Evolutionary conservation across 2,888 invertebrate genomes (phyloP).

Genomic region (Synergus itoensis): DNA sequence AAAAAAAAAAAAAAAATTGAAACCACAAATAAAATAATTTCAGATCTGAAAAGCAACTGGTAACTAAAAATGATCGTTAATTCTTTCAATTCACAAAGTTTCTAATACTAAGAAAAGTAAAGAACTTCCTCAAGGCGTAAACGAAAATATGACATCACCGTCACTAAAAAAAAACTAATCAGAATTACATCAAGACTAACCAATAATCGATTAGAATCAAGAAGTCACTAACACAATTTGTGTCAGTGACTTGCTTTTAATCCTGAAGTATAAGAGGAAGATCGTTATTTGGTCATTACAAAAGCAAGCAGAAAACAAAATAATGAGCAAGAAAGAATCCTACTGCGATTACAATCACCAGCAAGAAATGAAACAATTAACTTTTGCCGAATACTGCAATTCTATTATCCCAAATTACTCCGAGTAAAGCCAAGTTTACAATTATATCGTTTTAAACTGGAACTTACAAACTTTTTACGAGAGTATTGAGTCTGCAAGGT

Average conservation of each 20-base stretch:
- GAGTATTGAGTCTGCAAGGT: neutral
- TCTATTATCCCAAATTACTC: neutral
- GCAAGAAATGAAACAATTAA: neutral
- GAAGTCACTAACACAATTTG: neutral
- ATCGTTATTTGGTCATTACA: neutral
- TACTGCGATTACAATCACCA: neutral
- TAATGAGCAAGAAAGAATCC: neutral
- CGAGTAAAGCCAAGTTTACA: no score
- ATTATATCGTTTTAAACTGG: neutral
- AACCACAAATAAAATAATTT: neutral
- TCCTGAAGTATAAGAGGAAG: neutral
- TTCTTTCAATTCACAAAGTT: no score
- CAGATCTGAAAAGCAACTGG: neutral
- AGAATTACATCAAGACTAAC: neutral
- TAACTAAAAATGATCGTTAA: neutral
- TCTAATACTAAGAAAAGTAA: no score
- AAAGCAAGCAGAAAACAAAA: neutral
- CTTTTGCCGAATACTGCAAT: neutral
- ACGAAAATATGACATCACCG: neutral
- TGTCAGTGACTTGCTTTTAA: conserved; percentile 2
- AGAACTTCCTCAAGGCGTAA: neutral
- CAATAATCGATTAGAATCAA: neutral
- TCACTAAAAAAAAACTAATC: neutral
- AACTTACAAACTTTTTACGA: neutral
- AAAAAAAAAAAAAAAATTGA: conserved; percentile 50